Percentiles rank a stretch among this genome's conserved stretches.
phyloP scores from a whole-genome alignment of 2,888 invertebrate genomes.

The Drosophila trichaetosa region DNA sequence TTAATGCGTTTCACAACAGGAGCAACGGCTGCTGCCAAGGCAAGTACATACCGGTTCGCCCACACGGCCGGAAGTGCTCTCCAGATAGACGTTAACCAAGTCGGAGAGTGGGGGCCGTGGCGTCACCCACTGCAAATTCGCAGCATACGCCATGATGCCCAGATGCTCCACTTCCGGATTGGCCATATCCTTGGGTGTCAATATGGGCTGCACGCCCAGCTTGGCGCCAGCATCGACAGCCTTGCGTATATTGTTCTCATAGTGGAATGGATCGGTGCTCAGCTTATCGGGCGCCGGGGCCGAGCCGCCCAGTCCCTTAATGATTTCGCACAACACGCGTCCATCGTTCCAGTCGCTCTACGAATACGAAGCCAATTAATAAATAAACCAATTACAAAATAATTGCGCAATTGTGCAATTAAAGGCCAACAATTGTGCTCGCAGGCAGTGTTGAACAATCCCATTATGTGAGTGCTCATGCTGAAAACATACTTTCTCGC shows the following conservation, averaged over 20 bases:
- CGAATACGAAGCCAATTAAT: slow-evolving; percentile 74
- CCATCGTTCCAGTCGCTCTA: slow-evolving; percentile 99
- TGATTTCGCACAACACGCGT: slow-evolving; percentile 93
- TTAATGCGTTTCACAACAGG: slow-evolving; percentile 36
- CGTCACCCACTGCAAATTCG: slow-evolving; percentile 95
- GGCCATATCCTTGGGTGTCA: slow-evolving; percentile 97
- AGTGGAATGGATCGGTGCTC: slow-evolving; percentile 90
- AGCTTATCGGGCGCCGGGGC: slow-evolving; percentile 93
- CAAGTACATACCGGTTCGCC: slow-evolving; percentile 90
- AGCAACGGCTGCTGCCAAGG: background rate
- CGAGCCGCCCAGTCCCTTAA: slow-evolving; percentile 94
- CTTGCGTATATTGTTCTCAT: slow-evolving; percentile 92
- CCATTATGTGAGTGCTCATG: background rate
- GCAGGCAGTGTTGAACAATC: slow-evolving; percentile 21
- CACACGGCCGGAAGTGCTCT: slow-evolving; percentile 93
- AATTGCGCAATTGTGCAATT: slow-evolving; percentile 6
- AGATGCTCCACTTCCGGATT: slow-evolving; percentile 97
- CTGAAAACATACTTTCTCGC: slow-evolving; percentile 2
- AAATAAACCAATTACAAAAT: slow-evolving; percentile 14
- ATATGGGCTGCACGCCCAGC: slow-evolving; percentile 93
- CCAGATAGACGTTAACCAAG: slow-evolving; percentile 91
- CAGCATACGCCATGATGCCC: slow-evolving; percentile 98
- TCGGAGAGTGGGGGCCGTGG: slow-evolving; percentile 94
- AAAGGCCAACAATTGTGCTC: slow-evolving; percentile 1
- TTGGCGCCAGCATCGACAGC: slow-evolving; percentile 90